These are phyloP conservation scores for Branchellion lobata DNA, from an alignment of 2,888 invertebrate species.

Conservation along the genomic window DNA sequence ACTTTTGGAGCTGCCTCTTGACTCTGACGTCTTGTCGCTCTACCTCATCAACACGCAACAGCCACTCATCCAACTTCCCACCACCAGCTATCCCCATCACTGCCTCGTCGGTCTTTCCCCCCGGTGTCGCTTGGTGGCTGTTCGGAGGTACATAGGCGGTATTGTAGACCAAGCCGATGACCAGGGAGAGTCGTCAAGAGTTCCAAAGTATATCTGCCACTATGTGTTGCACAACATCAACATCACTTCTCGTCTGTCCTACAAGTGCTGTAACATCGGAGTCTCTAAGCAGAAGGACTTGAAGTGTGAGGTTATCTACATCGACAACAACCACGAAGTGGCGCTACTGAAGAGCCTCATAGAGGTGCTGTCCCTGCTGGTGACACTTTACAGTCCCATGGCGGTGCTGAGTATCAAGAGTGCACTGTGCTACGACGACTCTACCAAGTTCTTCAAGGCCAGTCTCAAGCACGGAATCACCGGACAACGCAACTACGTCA, in stretches of 20 bases:
- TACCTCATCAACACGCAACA: constrained; percentile 49
- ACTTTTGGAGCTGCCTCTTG: constrained; percentile 51
- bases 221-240: constrained; percentile 47
- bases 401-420: constrained; percentile 50
- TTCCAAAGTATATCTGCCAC: constrained; percentile 51
- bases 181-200: not conserved
- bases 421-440: constrained; percentile 49
- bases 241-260: constrained; percentile 46
- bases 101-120: constrained; percentile 51
- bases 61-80: constrained; percentile 43
- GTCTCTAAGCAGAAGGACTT: not conserved
- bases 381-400: constrained; percentile 52
- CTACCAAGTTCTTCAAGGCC: constrained; percentile 53
- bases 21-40: constrained; percentile 52
- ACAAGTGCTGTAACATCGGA: constrained; percentile 51
- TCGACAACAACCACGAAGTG: constrained; percentile 42
- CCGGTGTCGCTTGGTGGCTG: constrained; percentile 50
- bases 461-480: constrained; percentile 54
- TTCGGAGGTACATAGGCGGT: constrained; percentile 46
- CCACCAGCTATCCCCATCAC: constrained; percentile 42
- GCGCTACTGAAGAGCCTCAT: constrained; percentile 47
- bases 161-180: not conserved
- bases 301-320: not conserved
- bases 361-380: constrained; percentile 48
- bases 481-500: constrained; percentile 54